phyloP scores from a whole-genome alignment of 2,797 vertebrate genomes.

The Rhynchotus rufescens region DNA sequence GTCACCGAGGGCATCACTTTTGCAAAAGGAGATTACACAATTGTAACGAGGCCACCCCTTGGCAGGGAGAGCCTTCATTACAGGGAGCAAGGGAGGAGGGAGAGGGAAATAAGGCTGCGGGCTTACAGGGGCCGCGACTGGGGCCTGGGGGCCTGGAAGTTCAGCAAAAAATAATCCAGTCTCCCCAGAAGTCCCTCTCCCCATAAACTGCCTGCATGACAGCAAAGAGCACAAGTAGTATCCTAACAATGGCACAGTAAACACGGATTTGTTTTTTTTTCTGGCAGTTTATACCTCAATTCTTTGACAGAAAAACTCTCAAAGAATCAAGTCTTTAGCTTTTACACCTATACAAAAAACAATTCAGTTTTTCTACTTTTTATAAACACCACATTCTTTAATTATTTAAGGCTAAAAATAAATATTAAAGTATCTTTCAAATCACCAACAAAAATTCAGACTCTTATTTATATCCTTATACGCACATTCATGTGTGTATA shows the following conservation, averaged over 20 bases:
- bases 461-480: background rate
- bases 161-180: background rate
- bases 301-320: background rate
- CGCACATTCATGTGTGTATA: background rate
- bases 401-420: background rate
- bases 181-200: background rate
- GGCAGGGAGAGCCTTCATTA: background rate
- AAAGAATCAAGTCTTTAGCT: background rate
- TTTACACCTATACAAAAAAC: background rate
- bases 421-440: background rate
- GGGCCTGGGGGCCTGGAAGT: background rate
- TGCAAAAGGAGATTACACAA: background rate
- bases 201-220: background rate
- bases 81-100: background rate
- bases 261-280: fast-evolving
- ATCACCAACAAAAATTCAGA: background rate
- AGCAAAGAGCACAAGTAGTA: background rate
- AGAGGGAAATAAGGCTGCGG: background rate
- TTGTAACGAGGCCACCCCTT: background rate
- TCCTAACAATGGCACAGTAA: background rate
- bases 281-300: background rate
- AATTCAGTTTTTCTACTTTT: background rate
- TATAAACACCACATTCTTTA: background rate
- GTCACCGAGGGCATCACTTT: background rate
- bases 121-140: background rate